Base-by-base conservation (phyloP, 1,140 invertebrate species). In the Drusus annulatus region DNA sequence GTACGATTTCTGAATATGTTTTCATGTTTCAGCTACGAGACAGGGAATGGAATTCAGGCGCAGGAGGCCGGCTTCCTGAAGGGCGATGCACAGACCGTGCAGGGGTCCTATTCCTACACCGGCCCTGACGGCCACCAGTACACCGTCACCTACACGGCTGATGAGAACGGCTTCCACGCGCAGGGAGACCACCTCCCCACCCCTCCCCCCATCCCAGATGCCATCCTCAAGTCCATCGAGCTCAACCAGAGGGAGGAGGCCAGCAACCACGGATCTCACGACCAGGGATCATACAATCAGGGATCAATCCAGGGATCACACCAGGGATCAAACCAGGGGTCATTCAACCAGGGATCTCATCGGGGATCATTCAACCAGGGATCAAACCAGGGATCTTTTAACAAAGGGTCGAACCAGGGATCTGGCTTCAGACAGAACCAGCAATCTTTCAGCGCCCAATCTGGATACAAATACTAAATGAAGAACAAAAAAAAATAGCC, bases 101-200 rank as follows among this genome's bases (percentile, higher is more conserved):
- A 92, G 21, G 94, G 94, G 1, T 91, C 90, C 0, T 96, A 93
- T 88, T 93, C 92, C 5, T 96, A 95, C 88, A 94, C 92, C 5
- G 93, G 92, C 21, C 93, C 94, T 2, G 94, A 96, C 83, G 95
- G 95, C 0, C 89, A 93, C 23, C 88, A 92, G 63, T 92, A 94
- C 79, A 89, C 90, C 3, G 86, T 96, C 21, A 92, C 91, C 5
- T 97, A 96, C 89, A 92, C 93, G 17, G 95, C 95, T 25, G 94
- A 96, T 83, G 94, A 96, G 85, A 93, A 94, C 80, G 94, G 94
- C 16, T 96, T 95, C 89, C 93, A 93, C 80, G 93, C 94, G 2
- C 87, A 92, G 74, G 94, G 94, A 23, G 91, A 92, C 36, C 94
- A 95, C 86, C 87, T 96, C 17, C 95, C 95, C 51, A 95, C 94